A percentile compares a stretch with the other conserved stretches of the same genome.
phyloP scores from a whole-genome alignment of 2,888 invertebrate genomes.

The Orchesellides sinensis region DNA sequence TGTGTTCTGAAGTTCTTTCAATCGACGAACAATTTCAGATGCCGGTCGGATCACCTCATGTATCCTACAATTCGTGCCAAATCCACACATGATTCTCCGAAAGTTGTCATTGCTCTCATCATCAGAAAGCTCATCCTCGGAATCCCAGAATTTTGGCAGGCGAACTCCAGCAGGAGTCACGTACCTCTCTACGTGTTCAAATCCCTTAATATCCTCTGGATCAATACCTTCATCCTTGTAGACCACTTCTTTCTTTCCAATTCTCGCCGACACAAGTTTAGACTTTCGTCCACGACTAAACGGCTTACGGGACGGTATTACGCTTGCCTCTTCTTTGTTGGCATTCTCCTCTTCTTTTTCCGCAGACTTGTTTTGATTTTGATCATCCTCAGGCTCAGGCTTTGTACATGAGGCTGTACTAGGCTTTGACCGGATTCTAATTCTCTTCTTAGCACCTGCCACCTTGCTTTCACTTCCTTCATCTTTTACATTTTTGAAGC shows the following conservation, averaged over 20 bases:
- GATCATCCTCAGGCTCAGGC: no score
- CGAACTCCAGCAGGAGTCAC: constrained; percentile 25
- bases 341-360: not conserved
- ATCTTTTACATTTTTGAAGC: no score
- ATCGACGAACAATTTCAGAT: constrained; percentile 50
- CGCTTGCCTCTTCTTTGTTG: not conserved
- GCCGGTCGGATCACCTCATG: constrained; percentile 61
- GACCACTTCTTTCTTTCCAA: constrained; percentile 38
- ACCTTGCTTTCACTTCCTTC: not conserved
- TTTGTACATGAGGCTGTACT: no score
- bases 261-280: constrained; percentile 29
- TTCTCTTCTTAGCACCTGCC: not conserved
- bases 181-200: constrained; percentile 52
- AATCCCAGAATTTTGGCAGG: constrained; percentile 59
- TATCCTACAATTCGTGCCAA: constrained; percentile 55
- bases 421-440: not conserved
- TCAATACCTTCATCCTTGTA: constrained; percentile 44
- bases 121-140: constrained; percentile 58
- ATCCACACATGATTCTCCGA: constrained; percentile 60
- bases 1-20: constrained; percentile 56
- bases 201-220: constrained; percentile 50
- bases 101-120: constrained; percentile 58
- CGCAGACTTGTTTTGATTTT: not conserved
- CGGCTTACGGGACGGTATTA: not conserved
- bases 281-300: constrained; percentile 46